A percentile compares a stretch with the other conserved stretches of the same genome.
Conservation (phyloP, 2,113 vertebrate species). For the Ophthalmotilapia sp. region DNA sequence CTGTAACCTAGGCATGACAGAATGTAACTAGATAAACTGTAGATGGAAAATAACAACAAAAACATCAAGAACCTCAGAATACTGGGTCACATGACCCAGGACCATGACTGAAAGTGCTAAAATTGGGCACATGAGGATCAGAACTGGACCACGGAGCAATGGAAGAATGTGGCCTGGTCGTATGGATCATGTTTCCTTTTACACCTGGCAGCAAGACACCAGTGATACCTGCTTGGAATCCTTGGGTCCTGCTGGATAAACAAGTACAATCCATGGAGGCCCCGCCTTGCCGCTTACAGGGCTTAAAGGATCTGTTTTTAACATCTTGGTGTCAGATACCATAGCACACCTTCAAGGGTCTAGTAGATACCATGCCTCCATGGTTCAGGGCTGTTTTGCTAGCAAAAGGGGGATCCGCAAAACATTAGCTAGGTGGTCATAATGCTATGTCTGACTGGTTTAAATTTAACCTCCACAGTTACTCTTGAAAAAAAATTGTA, state of each 20-base stretch:
- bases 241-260: not conserved
- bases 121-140: not conserved
- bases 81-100: too few relatives aligned
- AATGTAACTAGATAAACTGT: too few relatives aligned
- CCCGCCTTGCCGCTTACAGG: not conserved
- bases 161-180: not conserved
- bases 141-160: not conserved
- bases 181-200: not conserved
- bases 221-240: not conserved
- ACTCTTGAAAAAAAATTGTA: not conserved
- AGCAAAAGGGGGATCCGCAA: not conserved
- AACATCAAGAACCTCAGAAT: not conserved
- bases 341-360: not conserved
- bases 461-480: not conserved
- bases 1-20: too few relatives aligned
- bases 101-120: not conserved
- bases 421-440: not conserved
- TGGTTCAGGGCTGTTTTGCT: not conserved
- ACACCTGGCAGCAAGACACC: not conserved
- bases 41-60: not conserved
- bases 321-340: not conserved
- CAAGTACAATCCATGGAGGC: not conserved
- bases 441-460: not conserved
- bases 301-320: not conserved
- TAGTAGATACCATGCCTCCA: not conserved